phyloP scores from a whole-genome alignment of 2,113 vertebrate species.

The Cepphus grylle region DNA sequence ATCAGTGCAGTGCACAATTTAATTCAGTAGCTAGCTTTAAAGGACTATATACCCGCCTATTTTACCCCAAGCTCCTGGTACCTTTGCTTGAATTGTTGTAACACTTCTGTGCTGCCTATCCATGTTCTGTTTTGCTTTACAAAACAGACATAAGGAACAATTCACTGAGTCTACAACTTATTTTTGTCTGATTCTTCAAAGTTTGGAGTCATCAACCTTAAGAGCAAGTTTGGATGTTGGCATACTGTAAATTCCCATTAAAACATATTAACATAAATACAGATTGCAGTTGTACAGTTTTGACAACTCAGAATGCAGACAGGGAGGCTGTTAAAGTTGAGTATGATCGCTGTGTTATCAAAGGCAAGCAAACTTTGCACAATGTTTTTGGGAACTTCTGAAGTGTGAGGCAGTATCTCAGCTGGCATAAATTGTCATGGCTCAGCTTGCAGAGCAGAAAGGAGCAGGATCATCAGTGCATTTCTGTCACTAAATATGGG shows the following conservation, averaged over 20 bases:
- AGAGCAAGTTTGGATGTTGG: neutral
- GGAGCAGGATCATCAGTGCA: neutral
- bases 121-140: neutral
- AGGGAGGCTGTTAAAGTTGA: neutral
- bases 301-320: neutral
- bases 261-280: neutral
- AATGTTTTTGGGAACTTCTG: neutral
- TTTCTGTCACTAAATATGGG: neutral
- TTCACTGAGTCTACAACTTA: neutral
- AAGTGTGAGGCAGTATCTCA: neutral
- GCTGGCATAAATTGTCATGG: neutral
- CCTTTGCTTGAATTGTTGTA: neutral
- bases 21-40: slow-evolving; percentile 14
- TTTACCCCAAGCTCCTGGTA: neutral
- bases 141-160: neutral
- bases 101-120: neutral
- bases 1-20: neutral
- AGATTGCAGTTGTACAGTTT: neutral
- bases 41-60: neutral
- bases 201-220: neutral
- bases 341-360: neutral
- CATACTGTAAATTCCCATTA: neutral
- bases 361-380: neutral
- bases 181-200: neutral
- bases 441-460: neutral